These are phyloP conservation scores for Microdon myrmicae DNA, from an alignment of 2,888 invertebrate species.

Conservation along the genomic window DNA sequence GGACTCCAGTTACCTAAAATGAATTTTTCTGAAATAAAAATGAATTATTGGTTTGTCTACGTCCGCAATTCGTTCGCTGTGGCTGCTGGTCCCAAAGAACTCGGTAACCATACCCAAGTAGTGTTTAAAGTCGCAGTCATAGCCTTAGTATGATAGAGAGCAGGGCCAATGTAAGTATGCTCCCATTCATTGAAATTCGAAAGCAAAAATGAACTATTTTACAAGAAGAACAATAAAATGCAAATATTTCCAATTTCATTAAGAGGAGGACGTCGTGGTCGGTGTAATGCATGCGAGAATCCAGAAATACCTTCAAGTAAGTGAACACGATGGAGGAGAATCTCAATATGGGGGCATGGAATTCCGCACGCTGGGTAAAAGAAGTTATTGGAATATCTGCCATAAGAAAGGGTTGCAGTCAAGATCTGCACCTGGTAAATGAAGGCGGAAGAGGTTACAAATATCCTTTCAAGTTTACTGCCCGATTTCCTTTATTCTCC, in stretches of 20 bases:
- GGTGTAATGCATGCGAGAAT: too few relatives aligned
- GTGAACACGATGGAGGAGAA: too few relatives aligned
- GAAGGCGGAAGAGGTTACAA: too few relatives aligned
- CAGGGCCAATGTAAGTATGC: constrained; percentile 4
- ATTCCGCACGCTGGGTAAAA: constrained; percentile 31
- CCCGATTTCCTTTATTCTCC: too few relatives aligned
- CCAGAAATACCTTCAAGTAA: too few relatives aligned
- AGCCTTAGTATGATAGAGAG: too few relatives aligned
- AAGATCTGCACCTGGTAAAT: too few relatives aligned
- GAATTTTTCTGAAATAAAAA: constrained; percentile 49
- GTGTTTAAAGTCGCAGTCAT: too few relatives aligned
- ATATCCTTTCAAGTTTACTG: too few relatives aligned
- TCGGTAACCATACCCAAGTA: too few relatives aligned
- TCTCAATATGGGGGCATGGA: too few relatives aligned
- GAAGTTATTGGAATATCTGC: constrained; percentile 40
- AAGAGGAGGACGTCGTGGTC: constrained; percentile 8
- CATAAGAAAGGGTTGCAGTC: too few relatives aligned
- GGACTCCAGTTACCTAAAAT: constrained; percentile 36
- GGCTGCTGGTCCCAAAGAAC: not conserved
- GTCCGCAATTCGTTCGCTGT: constrained; percentile 18
- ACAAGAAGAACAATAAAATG: constrained; percentile 50
- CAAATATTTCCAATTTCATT: constrained; percentile 50
- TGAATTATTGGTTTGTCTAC: constrained; percentile 39
- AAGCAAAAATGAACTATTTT: constrained; percentile 41
- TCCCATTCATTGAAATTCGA: constrained; percentile 10